Percentiles rank a stretch among this genome's conserved stretches.
phyloP scores from a whole-genome alignment of 1,140 invertebrate genomes.

The Bombus sibiricus region DNA sequence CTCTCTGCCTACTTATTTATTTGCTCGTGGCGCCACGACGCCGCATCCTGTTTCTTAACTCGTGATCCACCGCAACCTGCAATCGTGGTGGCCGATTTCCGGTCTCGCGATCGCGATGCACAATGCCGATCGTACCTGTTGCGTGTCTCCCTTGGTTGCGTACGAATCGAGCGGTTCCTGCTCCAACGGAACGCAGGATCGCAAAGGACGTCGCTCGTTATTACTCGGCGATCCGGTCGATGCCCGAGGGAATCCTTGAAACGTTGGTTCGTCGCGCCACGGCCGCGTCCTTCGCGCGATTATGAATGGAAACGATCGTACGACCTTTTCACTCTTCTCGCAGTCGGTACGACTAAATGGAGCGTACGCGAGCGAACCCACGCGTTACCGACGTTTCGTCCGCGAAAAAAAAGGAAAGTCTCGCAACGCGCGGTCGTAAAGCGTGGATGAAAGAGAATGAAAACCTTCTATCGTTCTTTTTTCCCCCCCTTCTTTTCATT shows the following conservation, averaged over 20 bases:
- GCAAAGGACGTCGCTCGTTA: conserved; percentile 45
- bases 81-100: conserved; percentile 16
- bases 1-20: background rate
- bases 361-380: background rate
- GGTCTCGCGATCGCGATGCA: conserved; percentile 4
- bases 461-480: background rate
- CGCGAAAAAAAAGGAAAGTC: background rate
- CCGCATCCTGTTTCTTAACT: conserved; percentile 10
- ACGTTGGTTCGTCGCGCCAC: background rate
- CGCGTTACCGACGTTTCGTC: background rate
- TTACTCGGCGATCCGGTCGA: conserved; percentile 4
- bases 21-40: background rate
- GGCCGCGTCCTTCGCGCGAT: background rate
- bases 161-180: background rate
- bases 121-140: conserved; percentile 34
- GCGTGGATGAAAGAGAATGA: conserved; percentile 7
- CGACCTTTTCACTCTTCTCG: background rate
- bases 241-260: conserved; percentile 49
- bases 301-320: conserved; percentile 20
- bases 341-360: background rate
- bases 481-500: background rate
- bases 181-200: conserved; percentile 25
- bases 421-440: conserved; percentile 27
- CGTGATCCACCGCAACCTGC: background rate
- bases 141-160: conserved; percentile 22